Base-by-base conservation (phyloP, 2,888 invertebrate genomes). In the Cerceris rybyensis region DNA sequence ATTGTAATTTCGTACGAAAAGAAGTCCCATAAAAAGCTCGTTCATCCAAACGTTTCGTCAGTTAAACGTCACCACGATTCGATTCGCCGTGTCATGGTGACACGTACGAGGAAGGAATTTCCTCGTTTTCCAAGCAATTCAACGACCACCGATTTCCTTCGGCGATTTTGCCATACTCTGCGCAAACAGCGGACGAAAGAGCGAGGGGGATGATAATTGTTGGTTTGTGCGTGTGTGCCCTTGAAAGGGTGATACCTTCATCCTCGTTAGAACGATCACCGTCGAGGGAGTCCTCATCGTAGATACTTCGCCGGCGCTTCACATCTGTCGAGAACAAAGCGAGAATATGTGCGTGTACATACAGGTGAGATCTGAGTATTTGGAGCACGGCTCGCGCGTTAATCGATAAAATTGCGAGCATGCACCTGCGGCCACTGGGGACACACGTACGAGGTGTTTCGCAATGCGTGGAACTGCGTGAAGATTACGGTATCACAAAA, bases 271-370 rank as follows among this genome's bases (percentile, higher is more conserved):
- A 89, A 86, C 89, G 90, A 87, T 91, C 92, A 80, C 91, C 92
- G 81, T 92, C 91, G 84, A 92, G 91, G 84, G 92, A 92, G 87
- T 92, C 92, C 87, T 90, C 92, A 79, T 91, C 91, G 89, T 91
- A 92, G 87, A 91, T 87, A 86, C 88, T 89, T 85, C 85, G 88
- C 85, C 91, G 92, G 86, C 91, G 92, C 89, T 90, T 92, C 87
- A 90, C 88, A 92, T 92, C 92, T 92, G 91, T 84, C 87, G 87
- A 90, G 84, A 91, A 91, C 82, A 88, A 90, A 90, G 88, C 78
- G 88, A 87, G 86, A 85, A 84, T 66, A 84, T 88, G 80, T 86
- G 80, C 85, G 77, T 81, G 76, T 70, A 77, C 86, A 75, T 70
- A 77, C 86, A 84, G 81, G 81, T 85, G 83, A 84, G 83, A 84